Conservation (phyloP, 2,797 vertebrate genomes). For the Spinibarbus caldwelli region DNA sequence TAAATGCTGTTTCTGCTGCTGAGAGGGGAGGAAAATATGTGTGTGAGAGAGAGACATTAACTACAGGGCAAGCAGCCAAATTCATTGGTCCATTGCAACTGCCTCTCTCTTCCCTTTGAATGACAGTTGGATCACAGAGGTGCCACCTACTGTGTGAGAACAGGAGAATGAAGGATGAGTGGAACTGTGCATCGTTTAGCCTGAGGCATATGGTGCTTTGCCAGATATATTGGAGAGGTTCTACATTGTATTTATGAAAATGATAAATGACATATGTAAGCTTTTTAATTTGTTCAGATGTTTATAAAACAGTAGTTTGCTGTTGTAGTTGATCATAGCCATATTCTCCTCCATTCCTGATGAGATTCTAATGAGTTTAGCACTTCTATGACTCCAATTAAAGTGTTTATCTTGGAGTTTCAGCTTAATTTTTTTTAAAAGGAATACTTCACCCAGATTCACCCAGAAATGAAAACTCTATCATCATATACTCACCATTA, state of each 20-base stretch:
- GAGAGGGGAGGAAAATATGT: neutral
- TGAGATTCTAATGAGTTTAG: neutral
- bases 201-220: conserved; percentile 21
- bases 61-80: conserved; percentile 20
- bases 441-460: neutral
- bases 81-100: conserved; percentile 7
- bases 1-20: conserved; percentile 3
- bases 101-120: conserved; percentile 24
- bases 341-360: neutral
- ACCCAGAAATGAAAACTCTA: neutral
- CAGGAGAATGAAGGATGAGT: conserved; percentile 13
- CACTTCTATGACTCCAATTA: neutral
- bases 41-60: conserved; percentile 9
- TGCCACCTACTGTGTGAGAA: conserved; percentile 23
- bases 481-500: neutral
- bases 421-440: neutral
- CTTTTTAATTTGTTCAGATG: neutral
- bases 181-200: conserved; percentile 13
- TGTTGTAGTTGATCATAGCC: neutral
- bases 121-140: conserved; percentile 22
- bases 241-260: conserved; percentile 3
- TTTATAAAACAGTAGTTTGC: neutral
- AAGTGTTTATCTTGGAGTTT: neutral
- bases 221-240: neutral
- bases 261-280: neutral